Evolutionary conservation across 2,797 vertebrate species (phyloP), one percentile per base, ranked within the genome.

Genomic region (Sphenodon punctatus): DNA sequence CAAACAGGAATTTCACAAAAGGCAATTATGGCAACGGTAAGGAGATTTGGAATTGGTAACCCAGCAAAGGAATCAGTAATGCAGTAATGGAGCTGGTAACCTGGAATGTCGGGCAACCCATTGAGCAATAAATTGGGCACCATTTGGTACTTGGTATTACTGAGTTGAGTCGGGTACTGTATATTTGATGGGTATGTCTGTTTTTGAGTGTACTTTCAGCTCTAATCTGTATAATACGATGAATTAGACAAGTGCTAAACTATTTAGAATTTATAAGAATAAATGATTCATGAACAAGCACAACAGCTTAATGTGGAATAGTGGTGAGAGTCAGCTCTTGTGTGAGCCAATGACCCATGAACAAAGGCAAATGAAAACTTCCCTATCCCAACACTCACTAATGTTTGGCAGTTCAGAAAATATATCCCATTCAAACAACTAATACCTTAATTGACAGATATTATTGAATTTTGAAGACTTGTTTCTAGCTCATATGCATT

Each of bases 381-480:
- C 79, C 13, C 58, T 39, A 41, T 32, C 9, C 23, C 1, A n/a
- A n/a, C 1, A 63, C 3, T 61, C 13, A 19, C 0, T 84, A 30
- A 25, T 66, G 41, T 34, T 61, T 73, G 27, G 65, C 82, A 78
- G 61, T 53, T 64, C 59, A 78, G 67, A 77, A 89, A 85, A 82
- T 27, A 70, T 3, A 80, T 3, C 5, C 38, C 48, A 20, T 60
- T 88, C 51, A 86, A 88, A 4, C 30, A 78, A 81, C 25, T 43
- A 8, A 20, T 85, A 36, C 34, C 75, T 8, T 75, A 88, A 88
- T 39, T 87, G 81, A 69, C 65, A 86, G 46, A 41, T 79, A 78
- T 32, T 70, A 22, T n/a, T 84, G 77, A 60, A 70, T 86, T 83
- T 77, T 13, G 43, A 88, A 88, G 38, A 41, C 55, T 78, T 78